Evolutionary conservation across 2,888 invertebrate species (phyloP).

Genomic region (Julus scanicus): DNA sequence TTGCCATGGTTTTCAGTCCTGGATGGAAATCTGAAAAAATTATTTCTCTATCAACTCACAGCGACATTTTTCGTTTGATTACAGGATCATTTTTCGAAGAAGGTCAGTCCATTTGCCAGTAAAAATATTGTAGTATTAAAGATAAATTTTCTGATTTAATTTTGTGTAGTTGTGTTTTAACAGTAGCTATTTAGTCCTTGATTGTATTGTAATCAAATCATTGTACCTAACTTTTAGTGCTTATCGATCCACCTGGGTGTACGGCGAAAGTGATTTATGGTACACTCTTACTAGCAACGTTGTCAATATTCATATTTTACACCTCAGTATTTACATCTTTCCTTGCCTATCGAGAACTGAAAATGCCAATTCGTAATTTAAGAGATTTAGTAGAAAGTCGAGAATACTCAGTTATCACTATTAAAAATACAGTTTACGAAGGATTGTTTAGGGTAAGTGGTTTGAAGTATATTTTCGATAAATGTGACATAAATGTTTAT

Average conservation of each 20-base stretch:
- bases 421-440: neutral
- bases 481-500: too few species aligned
- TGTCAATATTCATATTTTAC: conserved; percentile 50
- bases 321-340: conserved; percentile 47
- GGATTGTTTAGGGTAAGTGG: conserved; percentile 22
- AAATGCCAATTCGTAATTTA: conserved; percentile 13
- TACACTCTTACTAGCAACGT: conserved; percentile 28
- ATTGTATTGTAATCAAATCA: neutral
- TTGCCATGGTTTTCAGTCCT: conserved; percentile 46
- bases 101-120: conserved; percentile 33
- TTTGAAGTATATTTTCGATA: too few species aligned
- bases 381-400: conserved; percentile 1
- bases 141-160: too few species aligned
- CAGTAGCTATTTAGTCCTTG: too few species aligned
- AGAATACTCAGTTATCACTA: neutral
- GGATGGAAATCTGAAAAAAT: neutral
- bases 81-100: conserved; percentile 54
- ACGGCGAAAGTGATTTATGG: conserved; percentile 37
- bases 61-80: neutral
- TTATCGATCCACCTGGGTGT: conserved; percentile 40
- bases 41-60: neutral
- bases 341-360: conserved; percentile 40
- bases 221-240: neutral
- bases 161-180: too few species aligned
- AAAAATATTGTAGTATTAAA: too few species aligned